A percentile compares a stretch with the other conserved stretches of the same genome.
Conservation (phyloP, 2,888 invertebrate genomes). For the Protodeltote pygarga region DNA sequence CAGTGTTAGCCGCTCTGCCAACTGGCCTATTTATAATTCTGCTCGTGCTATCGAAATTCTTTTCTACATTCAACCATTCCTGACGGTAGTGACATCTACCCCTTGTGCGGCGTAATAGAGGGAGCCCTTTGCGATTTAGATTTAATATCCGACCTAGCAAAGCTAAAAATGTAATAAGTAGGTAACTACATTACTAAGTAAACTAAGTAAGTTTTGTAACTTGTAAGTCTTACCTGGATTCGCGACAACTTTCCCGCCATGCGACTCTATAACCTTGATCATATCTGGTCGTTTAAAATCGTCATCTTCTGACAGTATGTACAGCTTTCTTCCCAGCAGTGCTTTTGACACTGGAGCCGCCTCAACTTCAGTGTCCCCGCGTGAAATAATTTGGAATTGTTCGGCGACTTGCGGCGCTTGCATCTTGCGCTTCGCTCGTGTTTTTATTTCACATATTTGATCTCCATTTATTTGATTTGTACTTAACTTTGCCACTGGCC, state of each 20-base stretch:
- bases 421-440: conserved; percentile 57
- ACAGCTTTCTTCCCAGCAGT: conserved; percentile 66
- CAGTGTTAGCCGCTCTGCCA: too few species aligned
- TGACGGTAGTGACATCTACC: too few species aligned
- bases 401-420: conserved; percentile 65
- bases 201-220: background rate
- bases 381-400: conserved; percentile 58
- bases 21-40: too few species aligned
- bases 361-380: conserved; percentile 54
- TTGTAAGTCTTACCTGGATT: conserved; percentile 61
- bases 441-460: conserved; percentile 54
- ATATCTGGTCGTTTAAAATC: conserved; percentile 67
- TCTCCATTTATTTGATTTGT: conserved; percentile 64
- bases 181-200: background rate
- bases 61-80: too few species aligned
- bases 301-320: conserved; percentile 71
- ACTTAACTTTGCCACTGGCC: conserved; percentile 69
- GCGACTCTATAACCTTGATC: conserved; percentile 65
- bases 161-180: too few species aligned
- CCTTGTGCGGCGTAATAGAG: too few species aligned
- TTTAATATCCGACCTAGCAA: too few species aligned
- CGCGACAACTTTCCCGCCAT: conserved; percentile 72
- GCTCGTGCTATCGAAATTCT: too few species aligned
- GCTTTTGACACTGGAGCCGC: conserved; percentile 69
- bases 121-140: too few species aligned